A percentile compares a stretch with the other conserved stretches of the same genome.
Evolutionary conservation across 2,888 invertebrate genomes (phyloP).

Genomic region (Tetranychus truncatus): DNA sequence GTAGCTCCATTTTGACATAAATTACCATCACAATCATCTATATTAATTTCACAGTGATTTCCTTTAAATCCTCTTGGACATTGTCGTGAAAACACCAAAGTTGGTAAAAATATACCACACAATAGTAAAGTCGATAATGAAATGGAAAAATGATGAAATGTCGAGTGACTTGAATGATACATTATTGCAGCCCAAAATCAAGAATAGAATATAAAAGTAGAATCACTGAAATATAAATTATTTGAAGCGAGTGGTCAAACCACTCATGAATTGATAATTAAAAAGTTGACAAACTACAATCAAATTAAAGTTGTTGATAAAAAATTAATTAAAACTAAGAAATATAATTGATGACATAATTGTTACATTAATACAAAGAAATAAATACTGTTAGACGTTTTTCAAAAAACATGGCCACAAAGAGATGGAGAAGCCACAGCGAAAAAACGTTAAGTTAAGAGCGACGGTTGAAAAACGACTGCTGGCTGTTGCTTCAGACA

Average conservation of each 20-base stretch:
- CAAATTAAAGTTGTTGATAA: no score
- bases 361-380: no score
- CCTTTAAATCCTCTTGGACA: slow-evolving; percentile 77
- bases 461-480: not conserved
- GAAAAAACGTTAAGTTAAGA: no score
- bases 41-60: slow-evolving; percentile 82
- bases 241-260: not conserved
- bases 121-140: not conserved
- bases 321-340: no score
- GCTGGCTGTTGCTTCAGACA: not conserved
- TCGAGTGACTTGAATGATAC: not conserved
- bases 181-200: not conserved
- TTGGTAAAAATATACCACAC: not conserved
- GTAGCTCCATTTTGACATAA: slow-evolving; percentile 8
- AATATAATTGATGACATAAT: no score
- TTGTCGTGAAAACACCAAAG: slow-evolving; percentile 32
- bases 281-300: not conserved
- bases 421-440: no score
- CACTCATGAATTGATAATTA: not conserved
- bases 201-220: not conserved
- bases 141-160: not conserved
- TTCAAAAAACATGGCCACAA: no score
- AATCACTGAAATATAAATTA: not conserved
- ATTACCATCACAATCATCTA: slow-evolving; percentile 40
- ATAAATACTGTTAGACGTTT: no score